Base-by-base conservation (phyloP, 2,113 vertebrate genomes). In the Motacilla alba region DNA sequence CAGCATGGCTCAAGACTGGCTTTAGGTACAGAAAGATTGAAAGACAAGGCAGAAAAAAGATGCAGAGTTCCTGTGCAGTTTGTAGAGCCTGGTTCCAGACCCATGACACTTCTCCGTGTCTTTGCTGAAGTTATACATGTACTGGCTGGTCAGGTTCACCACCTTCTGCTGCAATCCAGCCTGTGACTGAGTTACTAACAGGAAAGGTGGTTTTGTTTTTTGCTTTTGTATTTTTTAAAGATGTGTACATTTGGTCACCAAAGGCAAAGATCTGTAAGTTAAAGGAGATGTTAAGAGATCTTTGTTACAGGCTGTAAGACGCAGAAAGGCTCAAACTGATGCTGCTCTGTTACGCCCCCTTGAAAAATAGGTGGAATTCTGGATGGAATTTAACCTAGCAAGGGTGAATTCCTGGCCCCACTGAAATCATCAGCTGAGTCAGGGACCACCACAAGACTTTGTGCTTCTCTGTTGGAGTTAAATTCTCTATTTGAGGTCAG, bases 241-340 rank as follows among this genome's bases (percentile, higher is more conserved):
- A 22, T 5, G 1, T 5, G 10, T 52, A 35, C 11, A 8, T 91
- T 56, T 88, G 72, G 24, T 90, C 37, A 35, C 21, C 46, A 80
- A 84, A 86, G 80, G 15, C 37, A 85, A 87, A 73, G 73, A 73
- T 92, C 64, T 77, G 4, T 43, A 30, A 37, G 47, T 75, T 88
- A 50, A 83, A 56, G 44, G 44, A 53, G n/a, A 67, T n/a, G 4
- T 23, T 37, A 15, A 56, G 53, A 58, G 49, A 56, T 84, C 30
- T 91, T 94, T 83, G 67, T 77, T 60, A 52, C 24, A 35, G 49
- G 24, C n/a, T 74, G 58, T 50, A 39, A 87, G 64, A 67, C 0
- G 0, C n/a, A 62, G 77, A 86, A 91, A 95, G n/a, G 77, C 66
- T 94, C 70, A 84, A 89, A 88, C 47, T 96, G 80, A 75, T 95